Conservation (phyloP, 1,140 invertebrate genomes). For the Eumeta japonica region DNA sequence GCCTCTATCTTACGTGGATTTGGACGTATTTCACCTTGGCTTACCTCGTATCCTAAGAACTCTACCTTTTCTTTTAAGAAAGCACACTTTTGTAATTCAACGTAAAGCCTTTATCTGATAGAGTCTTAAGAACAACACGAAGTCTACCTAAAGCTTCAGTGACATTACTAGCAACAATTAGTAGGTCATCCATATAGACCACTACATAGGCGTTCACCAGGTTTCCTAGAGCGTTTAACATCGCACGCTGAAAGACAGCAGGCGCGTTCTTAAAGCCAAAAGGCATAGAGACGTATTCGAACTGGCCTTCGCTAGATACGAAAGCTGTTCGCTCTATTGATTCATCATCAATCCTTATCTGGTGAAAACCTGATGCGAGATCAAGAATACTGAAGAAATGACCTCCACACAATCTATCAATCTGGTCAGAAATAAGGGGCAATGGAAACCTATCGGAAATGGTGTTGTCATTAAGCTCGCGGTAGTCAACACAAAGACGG, state of each 20-base stretch:
- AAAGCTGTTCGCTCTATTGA: constrained; percentile 2
- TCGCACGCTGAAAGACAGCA: constrained; percentile 4
- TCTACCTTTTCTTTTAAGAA: constrained; percentile 17
- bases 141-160: no score
- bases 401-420: constrained; percentile 4
- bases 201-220: constrained; percentile 1
- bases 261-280: no score
- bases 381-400: constrained; percentile 7
- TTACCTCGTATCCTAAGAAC: constrained; percentile 17
- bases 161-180: not conserved
- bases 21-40: constrained; percentile 14
- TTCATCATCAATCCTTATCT: constrained; percentile 3
- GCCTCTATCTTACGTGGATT: constrained; percentile 22
- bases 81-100: constrained; percentile 14
- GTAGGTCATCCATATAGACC: constrained; percentile 4
- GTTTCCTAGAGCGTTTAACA: not conserved
- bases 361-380: constrained; percentile 6
- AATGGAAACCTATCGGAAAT: constrained; percentile 4
- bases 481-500: no score
- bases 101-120: constrained; percentile 1
- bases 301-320: no score
- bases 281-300: no score
- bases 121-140: constrained; percentile 1
- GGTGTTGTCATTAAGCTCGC: no score
- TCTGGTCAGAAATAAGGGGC: constrained; percentile 5